Conservation (phyloP, 2,113 vertebrate genomes). For the Osmerus eperlanus region DNA sequence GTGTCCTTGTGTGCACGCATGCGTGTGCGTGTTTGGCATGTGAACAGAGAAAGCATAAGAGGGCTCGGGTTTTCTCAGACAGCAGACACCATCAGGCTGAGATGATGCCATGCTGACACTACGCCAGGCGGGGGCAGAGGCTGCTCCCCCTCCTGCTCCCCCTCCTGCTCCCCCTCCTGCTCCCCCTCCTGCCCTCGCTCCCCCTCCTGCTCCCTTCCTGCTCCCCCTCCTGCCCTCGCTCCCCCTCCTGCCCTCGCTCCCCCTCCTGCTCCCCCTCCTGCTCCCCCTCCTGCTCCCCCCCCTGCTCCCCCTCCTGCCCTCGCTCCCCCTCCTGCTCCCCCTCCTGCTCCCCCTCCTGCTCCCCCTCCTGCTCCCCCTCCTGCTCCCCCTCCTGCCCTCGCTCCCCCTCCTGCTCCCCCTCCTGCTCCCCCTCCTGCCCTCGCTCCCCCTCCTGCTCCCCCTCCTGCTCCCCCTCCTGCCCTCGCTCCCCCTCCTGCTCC, state of each 20-base stretch:
- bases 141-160: constrained; percentile 23
- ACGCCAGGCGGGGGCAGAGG: constrained; percentile 24
- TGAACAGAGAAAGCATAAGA: background rate
- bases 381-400: background rate
- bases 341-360: too few relatives aligned
- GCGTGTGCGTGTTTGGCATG: background rate
- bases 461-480: too few relatives aligned
- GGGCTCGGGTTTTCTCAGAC: constrained; percentile 16
- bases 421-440: too few relatives aligned
- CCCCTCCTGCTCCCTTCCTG: background rate
- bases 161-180: background rate
- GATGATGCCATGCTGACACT: constrained; percentile 19
- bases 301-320: background rate
- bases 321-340: constrained; percentile 32
- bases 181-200: background rate
- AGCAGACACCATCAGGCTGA: constrained; percentile 13
- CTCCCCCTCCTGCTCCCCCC: background rate
- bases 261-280: too few relatives aligned
- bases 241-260: too few relatives aligned
- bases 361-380: background rate
- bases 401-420: background rate
- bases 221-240: too few relatives aligned
- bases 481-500: too few relatives aligned
- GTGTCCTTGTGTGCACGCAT: background rate
- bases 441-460: too few relatives aligned